Evolutionary conservation across 2,113 vertebrate species (phyloP).

Genomic region (Clarias gariepinus): DNA sequence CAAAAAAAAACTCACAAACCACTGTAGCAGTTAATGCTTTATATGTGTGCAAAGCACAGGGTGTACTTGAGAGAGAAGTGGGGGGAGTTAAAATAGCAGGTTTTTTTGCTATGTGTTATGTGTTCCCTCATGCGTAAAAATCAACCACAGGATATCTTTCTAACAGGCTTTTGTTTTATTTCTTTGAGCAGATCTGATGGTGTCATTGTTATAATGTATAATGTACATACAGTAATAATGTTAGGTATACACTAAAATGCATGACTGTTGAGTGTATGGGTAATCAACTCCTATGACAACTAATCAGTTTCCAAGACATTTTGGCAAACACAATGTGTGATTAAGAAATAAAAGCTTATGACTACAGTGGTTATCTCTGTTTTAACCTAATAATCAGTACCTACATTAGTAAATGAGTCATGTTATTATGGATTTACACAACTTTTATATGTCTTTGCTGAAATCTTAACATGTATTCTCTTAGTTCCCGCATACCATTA

Average conservation of each 20-base stretch:
- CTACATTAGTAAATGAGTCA: neutral
- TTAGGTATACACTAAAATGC: neutral
- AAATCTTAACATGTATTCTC: too few relatives aligned
- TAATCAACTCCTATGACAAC: neutral
- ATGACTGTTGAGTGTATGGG: neutral
- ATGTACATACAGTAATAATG: too few relatives aligned
- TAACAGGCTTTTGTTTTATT: conserved; percentile 4
- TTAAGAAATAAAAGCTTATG: neutral
- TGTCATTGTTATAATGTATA: neutral
- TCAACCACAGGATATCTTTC: conserved; percentile 39
- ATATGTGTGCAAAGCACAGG: neutral
- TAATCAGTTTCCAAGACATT: neutral
- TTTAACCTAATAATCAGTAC: neutral
- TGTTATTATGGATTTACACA: too few relatives aligned
- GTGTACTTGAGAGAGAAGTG: neutral
- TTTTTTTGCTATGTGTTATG: conserved; percentile 21
- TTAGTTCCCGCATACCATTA: too few relatives aligned
- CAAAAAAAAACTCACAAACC: conserved; percentile 36
- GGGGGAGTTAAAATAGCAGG: conserved; percentile 12
- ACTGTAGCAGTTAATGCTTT: neutral
- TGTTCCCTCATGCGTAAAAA: conserved; percentile 21
- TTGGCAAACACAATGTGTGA: neutral
- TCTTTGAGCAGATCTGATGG: neutral
- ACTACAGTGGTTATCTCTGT: neutral
- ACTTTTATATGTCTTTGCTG: too few relatives aligned